Evolutionary conservation across 2,797 vertebrate species (phyloP), one percentile per base, ranked within the genome.

Genomic region (Strix occidentalis): DNA sequence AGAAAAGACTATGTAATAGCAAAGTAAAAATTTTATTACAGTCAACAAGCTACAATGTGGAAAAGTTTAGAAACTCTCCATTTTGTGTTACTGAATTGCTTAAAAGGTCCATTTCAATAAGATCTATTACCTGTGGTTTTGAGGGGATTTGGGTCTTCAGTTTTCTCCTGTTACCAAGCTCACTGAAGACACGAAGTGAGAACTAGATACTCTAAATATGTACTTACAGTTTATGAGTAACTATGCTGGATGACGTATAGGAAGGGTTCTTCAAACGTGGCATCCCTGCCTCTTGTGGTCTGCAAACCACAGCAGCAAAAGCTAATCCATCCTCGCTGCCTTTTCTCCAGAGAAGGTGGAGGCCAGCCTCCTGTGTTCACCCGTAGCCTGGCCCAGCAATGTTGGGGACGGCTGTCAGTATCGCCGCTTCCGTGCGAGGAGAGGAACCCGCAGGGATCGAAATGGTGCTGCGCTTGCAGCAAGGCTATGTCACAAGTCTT

Each of bases 351-450:
- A 20, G 68, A 45, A 61, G 29, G n/a, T 23, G 48, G 60, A 28
- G 50, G 41, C n/a, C 69, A 39, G 41, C 23, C 39, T 39, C 16
- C 23, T 12, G 29, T 8, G 1, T 11, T 21, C 11, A 4, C 26
- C 17, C 1, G 7, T 45, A 13, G 58, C 68, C 66, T 13, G 28
- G 10, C 20, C 33, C 46, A 5, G n/a, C 50, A 11, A 4, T 3
- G 50, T 9, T 53, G 50, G 37, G 23, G 46, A 1, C 28, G 46
- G 37, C 56, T 31, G 66, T n/a, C 31, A 5, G 28, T 7, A 10
- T 24, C 33, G 2, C 65, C 4, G 2, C 46, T 7, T 6, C 16
- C 16, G 19, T 6, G 56, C 2, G 6, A n/a, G 19, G 33, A 35
- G 31, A 25, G 46, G 25, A 53, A 53, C 69, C 41, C 3, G 1